Conservation (phyloP, 2,797 vertebrate genomes). For the Phalanger gymnotis region DNA sequence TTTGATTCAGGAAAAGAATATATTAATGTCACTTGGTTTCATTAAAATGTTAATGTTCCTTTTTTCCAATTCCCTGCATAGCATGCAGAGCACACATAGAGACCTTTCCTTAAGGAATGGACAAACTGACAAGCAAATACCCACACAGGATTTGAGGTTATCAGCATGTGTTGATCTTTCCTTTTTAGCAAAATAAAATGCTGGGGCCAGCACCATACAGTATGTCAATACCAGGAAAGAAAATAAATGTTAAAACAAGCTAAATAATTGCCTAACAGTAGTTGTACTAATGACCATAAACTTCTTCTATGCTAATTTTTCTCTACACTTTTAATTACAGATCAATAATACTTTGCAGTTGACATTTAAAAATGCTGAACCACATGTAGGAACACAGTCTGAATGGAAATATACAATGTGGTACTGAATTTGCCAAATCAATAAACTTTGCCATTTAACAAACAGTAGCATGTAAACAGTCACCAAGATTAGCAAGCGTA, state of each 20-base stretch:
- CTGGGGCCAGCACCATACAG: slow-evolving; percentile 71
- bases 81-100: slow-evolving; percentile 1
- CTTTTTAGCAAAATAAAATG: slow-evolving; percentile 83
- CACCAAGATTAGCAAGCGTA: slow-evolving; percentile 90
- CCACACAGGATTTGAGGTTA: slow-evolving; percentile 6
- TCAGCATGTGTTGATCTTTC: slow-evolving; percentile 59
- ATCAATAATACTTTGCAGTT: slow-evolving; percentile 95
- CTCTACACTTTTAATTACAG: slow-evolving; percentile 93
- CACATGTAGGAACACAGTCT: slow-evolving; percentile 90
- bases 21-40: rapidly evolving
- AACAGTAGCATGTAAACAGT: slow-evolving; percentile 92
- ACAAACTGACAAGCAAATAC: slow-evolving; percentile 51
- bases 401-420: slow-evolving; percentile 93
- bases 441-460: slow-evolving; percentile 95
- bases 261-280: slow-evolving; percentile 89
- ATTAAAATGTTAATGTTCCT: neutral
- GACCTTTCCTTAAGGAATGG: neutral
- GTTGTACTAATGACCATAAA: slow-evolving; percentile 88
- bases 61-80: neutral
- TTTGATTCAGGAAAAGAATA: neutral
- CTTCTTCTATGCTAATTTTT: slow-evolving; percentile 94
- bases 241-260: slow-evolving; percentile 87
- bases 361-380: slow-evolving; percentile 95
- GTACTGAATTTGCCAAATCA: slow-evolving; percentile 93
- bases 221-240: slow-evolving; percentile 87